These are phyloP conservation scores for Chrysochloris asiatica DNA, from an alignment of 2,113 vertebrate genomes.

Conservation along the genomic window DNA sequence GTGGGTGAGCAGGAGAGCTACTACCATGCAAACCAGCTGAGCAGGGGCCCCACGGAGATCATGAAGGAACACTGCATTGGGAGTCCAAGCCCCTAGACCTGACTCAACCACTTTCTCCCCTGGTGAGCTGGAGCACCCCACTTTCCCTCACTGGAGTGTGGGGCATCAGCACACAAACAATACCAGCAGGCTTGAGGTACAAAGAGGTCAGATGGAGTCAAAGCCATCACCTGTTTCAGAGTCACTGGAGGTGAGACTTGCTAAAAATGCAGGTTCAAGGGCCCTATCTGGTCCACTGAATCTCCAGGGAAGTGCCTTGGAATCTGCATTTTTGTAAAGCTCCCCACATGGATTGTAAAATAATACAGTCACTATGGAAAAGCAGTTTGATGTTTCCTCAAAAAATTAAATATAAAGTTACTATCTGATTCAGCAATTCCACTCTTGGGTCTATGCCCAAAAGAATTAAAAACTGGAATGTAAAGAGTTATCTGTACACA, in stretches of 20 bases:
- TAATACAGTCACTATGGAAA: neutral
- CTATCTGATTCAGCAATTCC: neutral
- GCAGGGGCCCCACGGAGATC: neutral
- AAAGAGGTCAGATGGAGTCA: neutral
- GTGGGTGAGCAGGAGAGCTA: neutral
- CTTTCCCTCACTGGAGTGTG: neutral
- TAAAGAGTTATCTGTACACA: neutral
- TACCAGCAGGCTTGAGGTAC: neutral
- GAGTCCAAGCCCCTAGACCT: neutral
- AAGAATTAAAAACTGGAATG: neutral
- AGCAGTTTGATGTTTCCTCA: neutral
- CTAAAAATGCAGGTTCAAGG: neutral
- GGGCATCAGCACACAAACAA: neutral
- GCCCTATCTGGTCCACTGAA: neutral
- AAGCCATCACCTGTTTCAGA: neutral
- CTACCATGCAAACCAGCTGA: neutral
- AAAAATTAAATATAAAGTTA: neutral
- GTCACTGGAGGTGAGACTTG: neutral
- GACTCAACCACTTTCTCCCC: neutral
- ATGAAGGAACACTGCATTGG: rapidly evolving
- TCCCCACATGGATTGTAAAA: neutral
- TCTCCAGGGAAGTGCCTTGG: neutral
- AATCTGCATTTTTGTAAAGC: neutral
- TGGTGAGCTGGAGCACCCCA: neutral
- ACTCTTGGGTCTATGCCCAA: neutral